Evolutionary conservation across 2,113 vertebrate species (phyloP), one percentile per base, ranked within the genome.

Genomic region (Lamprotornis superbus): DNA sequence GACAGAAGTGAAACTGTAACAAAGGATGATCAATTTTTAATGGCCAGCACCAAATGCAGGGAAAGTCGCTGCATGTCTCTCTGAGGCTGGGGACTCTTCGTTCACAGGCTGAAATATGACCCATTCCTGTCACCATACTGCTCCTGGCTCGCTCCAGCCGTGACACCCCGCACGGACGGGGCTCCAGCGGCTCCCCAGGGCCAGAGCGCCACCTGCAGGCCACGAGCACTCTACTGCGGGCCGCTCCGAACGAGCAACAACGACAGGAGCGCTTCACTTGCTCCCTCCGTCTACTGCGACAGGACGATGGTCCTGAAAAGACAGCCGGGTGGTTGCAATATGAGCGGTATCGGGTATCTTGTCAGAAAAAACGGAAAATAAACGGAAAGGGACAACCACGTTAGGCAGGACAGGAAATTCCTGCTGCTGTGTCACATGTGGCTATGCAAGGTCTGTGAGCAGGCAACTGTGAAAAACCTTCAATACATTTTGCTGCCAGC

Each of bases 1-100:
- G 98, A 99, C 98, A 99, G 98, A 98, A 99, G 98, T 98, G 98
- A 98, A 98, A 98, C 98, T 97, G 98, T 98, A 98, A 98, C 98
- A 98, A 98, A 98, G 98, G 98, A 98, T 98, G 94, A 98, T 98
- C 94, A 98, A 98, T 98, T 98, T 99, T 99, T 98, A 97, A 99
- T 98, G 98, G 97, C 80, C 97, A 53, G 56, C 74, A 83, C 92
- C 93, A 96, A 95, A 96, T 59, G 90, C 74, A 75, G 75, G 39
- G 71, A 50, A 96, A 96, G 91, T 83, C 76, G 24, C 94, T 74
- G 68, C 83, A 50, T 73, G 89, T 63, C 82, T 93, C 60, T 73
- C 53, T 49, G 80, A 63, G 55, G 69, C 15, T 71, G 40, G 49
- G 87, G 80, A 86, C 90, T 77, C 70, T 69, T 76, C 52, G 89